A percentile compares a stretch with the other conserved stretches of the same genome.
These are phyloP conservation scores for cat (Felis catus) DNA, from an alignment of 2,113 vertebrate species.

Conservation along the genomic window DNA sequence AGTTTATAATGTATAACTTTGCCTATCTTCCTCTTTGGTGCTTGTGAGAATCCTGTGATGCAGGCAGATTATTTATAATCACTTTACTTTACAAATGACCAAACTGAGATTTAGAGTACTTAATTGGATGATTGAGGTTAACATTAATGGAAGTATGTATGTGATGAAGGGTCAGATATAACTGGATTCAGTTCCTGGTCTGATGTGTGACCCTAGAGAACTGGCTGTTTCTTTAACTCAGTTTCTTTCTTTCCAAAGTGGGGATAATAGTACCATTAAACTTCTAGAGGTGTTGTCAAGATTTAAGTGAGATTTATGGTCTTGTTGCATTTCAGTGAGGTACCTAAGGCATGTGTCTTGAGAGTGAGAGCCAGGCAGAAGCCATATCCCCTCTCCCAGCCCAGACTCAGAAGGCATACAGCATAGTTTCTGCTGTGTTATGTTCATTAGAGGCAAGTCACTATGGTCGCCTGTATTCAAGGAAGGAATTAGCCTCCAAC, in stretches of 20 bases:
- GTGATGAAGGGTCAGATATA: background rate
- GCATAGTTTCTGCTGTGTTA: rapidly evolving
- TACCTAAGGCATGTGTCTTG: background rate
- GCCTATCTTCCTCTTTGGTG: background rate
- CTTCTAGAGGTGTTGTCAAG: background rate
- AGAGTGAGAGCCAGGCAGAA: background rate
- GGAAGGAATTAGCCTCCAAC: background rate
- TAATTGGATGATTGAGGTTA: background rate
- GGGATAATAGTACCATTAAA: background rate
- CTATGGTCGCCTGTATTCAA: background rate
- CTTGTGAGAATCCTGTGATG: background rate
- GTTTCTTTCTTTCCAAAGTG: background rate
- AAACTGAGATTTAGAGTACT: background rate
- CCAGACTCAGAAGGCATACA: too few relatives aligned
- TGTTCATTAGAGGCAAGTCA: background rate
- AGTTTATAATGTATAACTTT: background rate
- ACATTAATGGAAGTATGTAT: background rate
- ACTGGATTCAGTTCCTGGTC: background rate
- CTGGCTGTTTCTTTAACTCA: background rate
- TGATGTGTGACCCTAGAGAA: background rate
- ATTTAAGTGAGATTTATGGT: background rate
- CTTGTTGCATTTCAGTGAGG: background rate
- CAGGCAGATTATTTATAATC: background rate
- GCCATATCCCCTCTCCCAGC: background rate
- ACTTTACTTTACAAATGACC: background rate